Evolutionary conservation across 1,140 invertebrate genomes (phyloP), one percentile per base, ranked within the genome.

Genomic region (Drosophila auraria): DNA sequence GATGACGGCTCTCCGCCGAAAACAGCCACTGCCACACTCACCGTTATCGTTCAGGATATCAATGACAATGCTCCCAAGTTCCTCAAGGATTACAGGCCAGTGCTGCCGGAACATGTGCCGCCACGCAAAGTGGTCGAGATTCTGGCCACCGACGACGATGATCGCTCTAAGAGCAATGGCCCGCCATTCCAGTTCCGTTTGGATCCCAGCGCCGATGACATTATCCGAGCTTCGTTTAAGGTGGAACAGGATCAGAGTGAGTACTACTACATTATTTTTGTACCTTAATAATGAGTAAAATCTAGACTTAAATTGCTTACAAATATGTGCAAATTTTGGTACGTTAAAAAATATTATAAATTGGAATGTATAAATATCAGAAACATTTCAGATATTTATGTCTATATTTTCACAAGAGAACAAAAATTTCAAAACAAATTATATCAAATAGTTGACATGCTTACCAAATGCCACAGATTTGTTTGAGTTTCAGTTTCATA

Each of bases 51-150:
- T 1, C 97, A 97, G 92, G 98, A 99, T 87, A 98, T 99, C 62
- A 99, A 99, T 93, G 99, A 99, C 89, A 99, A 97, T 93, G 96
- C 97, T 1, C 98, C 98, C 2, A 97, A 96, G 73, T 98, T 98
- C 93, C 94, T 97, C 2, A 97, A 98, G 92, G 97, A 98, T 89
- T 99, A 99, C 92, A 95, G 97, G 54, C 98, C 98, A 0, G 97
- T 99, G 11, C 94, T 99, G 56, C 97, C 97, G 0, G 98, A 99
- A 93, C 97, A 98, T 93, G 95, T 97, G 47, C 95, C 96, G 38
- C 97, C 98, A 38, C 95, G 97, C 81, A 98, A 98, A 94, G 97
- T 98, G 11, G 96, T 98, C 3, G 97, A 98, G 94, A 97, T 99
- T 66, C 94, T 98, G 60, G 98, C 98, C 0, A 98, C 97, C 0